These are phyloP conservation scores for Carterocephalus palaemon DNA, from an alignment of 2,888 invertebrate species.

Conservation along the genomic window DNA sequence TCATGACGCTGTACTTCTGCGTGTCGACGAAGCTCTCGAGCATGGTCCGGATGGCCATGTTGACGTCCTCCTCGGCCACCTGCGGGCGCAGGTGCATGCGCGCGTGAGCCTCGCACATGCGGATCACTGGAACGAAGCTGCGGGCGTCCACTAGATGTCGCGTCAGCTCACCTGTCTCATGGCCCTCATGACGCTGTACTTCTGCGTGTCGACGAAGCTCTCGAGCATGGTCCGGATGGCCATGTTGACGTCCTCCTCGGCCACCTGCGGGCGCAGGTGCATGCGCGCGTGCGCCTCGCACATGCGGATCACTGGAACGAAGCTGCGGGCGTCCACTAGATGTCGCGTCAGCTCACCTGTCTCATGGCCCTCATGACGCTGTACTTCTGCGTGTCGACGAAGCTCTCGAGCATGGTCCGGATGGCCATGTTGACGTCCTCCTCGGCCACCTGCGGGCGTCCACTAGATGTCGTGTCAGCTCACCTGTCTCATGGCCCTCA, in stretches of 20 bases:
- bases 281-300: slow-evolving; percentile 98
- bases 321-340: no score
- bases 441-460: slow-evolving; percentile 82
- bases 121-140: slow-evolving; percentile 84
- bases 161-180: slow-evolving; percentile 86
- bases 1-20: slow-evolving; percentile 99
- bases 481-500: slow-evolving; percentile 95
- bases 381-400: slow-evolving; percentile 99
- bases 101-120: slow-evolving; percentile 98
- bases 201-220: slow-evolving; percentile 99
- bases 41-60: slow-evolving; percentile 98
- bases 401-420: slow-evolving; percentile 97
- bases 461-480: background rate
- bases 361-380: slow-evolving; percentile 97
- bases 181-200: slow-evolving; percentile 97
- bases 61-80: slow-evolving; percentile 96
- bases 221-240: slow-evolving; percentile 98
- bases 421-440: slow-evolving; percentile 99
- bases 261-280: slow-evolving; percentile 93
- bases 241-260: slow-evolving; percentile 97
- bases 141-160: background rate
- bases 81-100: slow-evolving; percentile 95
- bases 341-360: slow-evolving; percentile 76
- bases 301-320: slow-evolving; percentile 90
- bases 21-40: slow-evolving; percentile 99